Evolutionary conservation across 2,113 vertebrate genomes (phyloP).

Genomic region (Megatriorchis doriae): DNA sequence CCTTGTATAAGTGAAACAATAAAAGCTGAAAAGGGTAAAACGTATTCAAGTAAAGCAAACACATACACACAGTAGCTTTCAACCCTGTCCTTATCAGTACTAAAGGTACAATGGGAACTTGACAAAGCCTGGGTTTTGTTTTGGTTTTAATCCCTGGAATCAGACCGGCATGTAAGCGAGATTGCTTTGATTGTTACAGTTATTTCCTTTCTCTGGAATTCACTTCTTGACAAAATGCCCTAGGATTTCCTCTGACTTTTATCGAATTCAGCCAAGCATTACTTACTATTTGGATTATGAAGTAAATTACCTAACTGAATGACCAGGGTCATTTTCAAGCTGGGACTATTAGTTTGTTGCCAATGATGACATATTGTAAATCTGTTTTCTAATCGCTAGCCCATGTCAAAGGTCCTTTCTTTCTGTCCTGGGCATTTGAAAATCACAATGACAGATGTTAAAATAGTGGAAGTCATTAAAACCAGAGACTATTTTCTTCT

Average conservation of each 20-base stretch:
- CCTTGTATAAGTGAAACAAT: background rate
- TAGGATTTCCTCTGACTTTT: slow-evolving; percentile 29
- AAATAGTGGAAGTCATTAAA: background rate
- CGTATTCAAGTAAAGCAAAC: background rate
- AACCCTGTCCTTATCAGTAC: background rate
- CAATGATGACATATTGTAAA: background rate
- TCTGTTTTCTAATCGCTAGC: background rate
- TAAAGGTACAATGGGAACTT: background rate
- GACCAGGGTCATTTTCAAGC: background rate
- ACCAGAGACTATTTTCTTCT: background rate
- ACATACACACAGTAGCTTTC: background rate
- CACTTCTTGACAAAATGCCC: background rate
- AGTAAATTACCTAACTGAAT: background rate
- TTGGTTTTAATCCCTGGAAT: slow-evolving; percentile 37
- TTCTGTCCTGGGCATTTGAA: background rate
- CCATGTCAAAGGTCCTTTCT: background rate
- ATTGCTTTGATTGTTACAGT: background rate
- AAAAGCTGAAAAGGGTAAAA: background rate
- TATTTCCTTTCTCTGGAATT: slow-evolving; percentile 24
- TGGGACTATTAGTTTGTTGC: background rate
- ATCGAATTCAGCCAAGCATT: background rate
- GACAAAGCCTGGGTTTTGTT: background rate
- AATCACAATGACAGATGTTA: background rate
- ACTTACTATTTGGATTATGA: background rate
- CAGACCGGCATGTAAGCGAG: background rate